Base-by-base conservation (phyloP, 2,888 invertebrate genomes). In the Phragmatobia fuliginosa region DNA sequence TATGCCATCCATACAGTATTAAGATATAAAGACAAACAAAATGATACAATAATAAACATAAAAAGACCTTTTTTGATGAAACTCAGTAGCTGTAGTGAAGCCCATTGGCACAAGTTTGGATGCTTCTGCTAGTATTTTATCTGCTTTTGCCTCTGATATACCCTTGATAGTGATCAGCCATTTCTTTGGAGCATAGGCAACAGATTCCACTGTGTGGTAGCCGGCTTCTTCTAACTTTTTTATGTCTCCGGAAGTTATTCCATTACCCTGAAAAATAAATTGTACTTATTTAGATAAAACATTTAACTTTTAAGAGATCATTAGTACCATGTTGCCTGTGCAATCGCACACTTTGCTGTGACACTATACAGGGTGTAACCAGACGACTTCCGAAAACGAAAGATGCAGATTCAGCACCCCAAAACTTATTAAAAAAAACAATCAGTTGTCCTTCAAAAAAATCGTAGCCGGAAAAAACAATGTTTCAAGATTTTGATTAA, bases 71-170 rank as follows among this genome's bases (percentile, higher is more conserved):
- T 98, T 99, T 87, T 98, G 97, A 91, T 99, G 99, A 88, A 99
- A 98, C 83, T 99, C 99, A 6, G 99, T 98, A 0, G 99, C 99
- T 36, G 99, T 99, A 8, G 99, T 99, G 87, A 99, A 99, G 0
- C 99, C 99, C 98, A 99, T 98, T 0, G 99, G 98, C 0, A 99
- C 98, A 56, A 99, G 91, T 91, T 99, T 99, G 0, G 97, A 96
- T 3, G 99, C 99, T 93, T 99, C 99, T 5, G 96, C 96, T 71
- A 98, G 87, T 77, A 99, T 97, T 94, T 99, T 99, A 77, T 99
- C 99, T 18, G 99, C 99, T 91, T 99, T 99, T 0, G 98, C 98
- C 88, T 99, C 99, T 62, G 99, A 99, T 78, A 99, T 98, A 0
- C 99, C 99, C 92, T 99, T 99, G 60, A 99, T 97, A 10, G 97